A percentile compares a stretch with the other conserved stretches of the same genome.
phyloP scores from a whole-genome alignment of 2,797 vertebrate species.

The Megaceryle alcyon region DNA sequence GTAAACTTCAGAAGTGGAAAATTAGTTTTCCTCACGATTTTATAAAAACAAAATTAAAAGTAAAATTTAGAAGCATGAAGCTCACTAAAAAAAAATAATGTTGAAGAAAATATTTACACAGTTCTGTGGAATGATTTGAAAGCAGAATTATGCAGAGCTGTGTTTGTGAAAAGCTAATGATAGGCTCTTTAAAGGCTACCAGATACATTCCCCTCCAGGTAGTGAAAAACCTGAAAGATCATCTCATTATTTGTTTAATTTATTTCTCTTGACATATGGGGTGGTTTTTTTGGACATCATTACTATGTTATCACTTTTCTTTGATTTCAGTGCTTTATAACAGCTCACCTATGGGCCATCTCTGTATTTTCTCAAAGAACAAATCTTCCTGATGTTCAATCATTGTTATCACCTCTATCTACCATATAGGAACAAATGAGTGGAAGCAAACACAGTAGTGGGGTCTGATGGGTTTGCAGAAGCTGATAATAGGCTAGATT shows the following conservation, averaged over 20 bases:
- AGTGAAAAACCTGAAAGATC: neutral
- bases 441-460: rapidly evolving
- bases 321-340: neutral
- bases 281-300: neutral
- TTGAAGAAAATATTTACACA: neutral
- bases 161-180: neutral
- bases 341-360: neutral
- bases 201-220: neutral
- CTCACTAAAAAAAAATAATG: neutral
- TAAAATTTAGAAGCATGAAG: neutral
- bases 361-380: neutral
- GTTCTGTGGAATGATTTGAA: neutral
- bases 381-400: neutral
- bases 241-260: neutral
- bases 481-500: neutral
- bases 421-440: neutral
- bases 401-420: neutral
- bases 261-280: neutral
- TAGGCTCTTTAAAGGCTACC: neutral
- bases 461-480: neutral
- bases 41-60: neutral
- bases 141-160: neutral
- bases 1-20: neutral
- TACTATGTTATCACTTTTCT: neutral
- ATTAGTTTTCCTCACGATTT: neutral